Evolutionary conservation across 2,113 vertebrate genomes (phyloP), one percentile per base, ranked within the genome.

Genomic region (Boulengeromyrus knoepffleri): DNA sequence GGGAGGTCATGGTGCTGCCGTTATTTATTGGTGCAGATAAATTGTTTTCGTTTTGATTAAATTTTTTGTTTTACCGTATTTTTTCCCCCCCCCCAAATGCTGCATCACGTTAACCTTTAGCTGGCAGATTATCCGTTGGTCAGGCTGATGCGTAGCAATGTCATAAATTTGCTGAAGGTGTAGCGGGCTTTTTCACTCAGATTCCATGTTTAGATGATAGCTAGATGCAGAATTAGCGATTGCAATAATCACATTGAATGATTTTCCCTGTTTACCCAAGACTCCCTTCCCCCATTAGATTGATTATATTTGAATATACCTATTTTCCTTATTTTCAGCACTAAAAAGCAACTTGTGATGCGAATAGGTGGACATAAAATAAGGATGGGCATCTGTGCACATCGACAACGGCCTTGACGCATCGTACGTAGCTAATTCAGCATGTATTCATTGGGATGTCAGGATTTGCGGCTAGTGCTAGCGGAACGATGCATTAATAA

Each of bases 361-460:
- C 7, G 2, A 42, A 36, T 8, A 1, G 36, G 80, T 45, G 10
- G 80, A 45, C 6, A 39, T 45, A 45, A 45, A 83, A 45, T 42
- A 83, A 42, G 17, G 19, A 46, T 4, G 0, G 83, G 8, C 83
- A 47, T 42, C 7, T 21, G 9, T 9, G 77, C 88, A 86, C 89
- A 91, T 92, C 53, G 93, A 92, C 89, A 91, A 5, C 3, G 7
- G 31, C 77, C 88, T 36, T 56, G 62, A 45, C 42, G 88, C 92
- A 90, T 89, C 87, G 39, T 89, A 92, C 93, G 91, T 92, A 91
- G 91, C 89, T 91, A 92, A 91, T 86, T 91, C 91, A 77, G 90
- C 77, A 88, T 89, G 91, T 92, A 92, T 92, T 91, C 91, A 91
- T 84, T 31, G 13, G 83, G 86, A 90, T 89, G 89, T 49, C 83